These are phyloP conservation scores for Eupithecia inturbata DNA, from an alignment of 2,888 invertebrate genomes.

Conservation along the genomic window DNA sequence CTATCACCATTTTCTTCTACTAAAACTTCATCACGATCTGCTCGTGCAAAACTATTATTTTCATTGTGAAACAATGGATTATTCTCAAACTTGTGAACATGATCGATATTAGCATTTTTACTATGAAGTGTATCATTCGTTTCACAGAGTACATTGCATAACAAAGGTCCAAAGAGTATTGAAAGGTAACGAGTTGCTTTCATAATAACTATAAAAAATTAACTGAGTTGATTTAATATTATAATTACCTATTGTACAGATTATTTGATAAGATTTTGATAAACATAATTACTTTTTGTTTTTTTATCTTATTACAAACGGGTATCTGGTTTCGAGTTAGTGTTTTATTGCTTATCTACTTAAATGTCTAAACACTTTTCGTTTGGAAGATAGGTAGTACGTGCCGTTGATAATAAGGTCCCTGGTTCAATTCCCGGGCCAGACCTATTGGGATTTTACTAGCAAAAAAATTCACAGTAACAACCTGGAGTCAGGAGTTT, in stretches of 20 bases:
- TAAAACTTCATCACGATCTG: background rate
- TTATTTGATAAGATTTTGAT: constrained; percentile 13
- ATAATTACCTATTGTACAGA: constrained; percentile 16
- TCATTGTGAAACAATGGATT: background rate
- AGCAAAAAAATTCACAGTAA: too few relatives aligned
- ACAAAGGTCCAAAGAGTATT: constrained; percentile 17
- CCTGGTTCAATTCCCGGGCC: too few relatives aligned
- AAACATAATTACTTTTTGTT: constrained; percentile 11
- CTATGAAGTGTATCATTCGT: background rate
- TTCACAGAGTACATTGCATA: constrained; percentile 8
- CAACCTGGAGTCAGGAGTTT: too few relatives aligned
- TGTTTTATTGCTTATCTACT: constrained; percentile 1
- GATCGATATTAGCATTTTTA: background rate
- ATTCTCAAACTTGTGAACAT: background rate
- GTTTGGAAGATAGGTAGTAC: background rate
- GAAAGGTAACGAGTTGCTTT: constrained; percentile 21
- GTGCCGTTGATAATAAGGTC: too few relatives aligned
- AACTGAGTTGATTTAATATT: constrained; percentile 23
- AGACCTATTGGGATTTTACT: too few relatives aligned
- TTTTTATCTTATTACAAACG: background rate
- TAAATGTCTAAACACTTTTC: background rate
- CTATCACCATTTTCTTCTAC: background rate
- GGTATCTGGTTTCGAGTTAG: background rate
- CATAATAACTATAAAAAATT: constrained; percentile 26
- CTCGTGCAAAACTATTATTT: background rate